Evolutionary conservation across 2,888 invertebrate species (phyloP).

Genomic region (Eupithecia dodoneata): DNA sequence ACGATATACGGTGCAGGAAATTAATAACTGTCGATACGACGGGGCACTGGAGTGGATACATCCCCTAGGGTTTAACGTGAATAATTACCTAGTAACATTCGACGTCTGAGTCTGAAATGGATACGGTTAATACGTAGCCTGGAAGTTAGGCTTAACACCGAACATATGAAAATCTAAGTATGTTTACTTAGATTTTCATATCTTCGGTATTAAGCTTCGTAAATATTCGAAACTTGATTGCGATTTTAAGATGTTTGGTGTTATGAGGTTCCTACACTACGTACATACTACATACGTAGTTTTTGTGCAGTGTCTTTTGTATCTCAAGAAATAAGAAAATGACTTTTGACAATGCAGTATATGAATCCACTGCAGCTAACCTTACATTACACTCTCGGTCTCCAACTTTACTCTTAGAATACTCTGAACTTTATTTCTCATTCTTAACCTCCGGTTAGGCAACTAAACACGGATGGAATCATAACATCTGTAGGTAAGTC

Average conservation of each 20-base stretch:
- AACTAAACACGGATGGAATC: background rate
- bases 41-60: background rate
- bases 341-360: background rate
- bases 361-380: background rate
- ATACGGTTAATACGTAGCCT: background rate
- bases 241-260: background rate
- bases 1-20: background rate
- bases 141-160: background rate
- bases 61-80: slow-evolving; percentile 3
- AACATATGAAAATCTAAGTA: no score
- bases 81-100: background rate
- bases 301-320: no score
- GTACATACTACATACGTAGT: no score
- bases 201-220: no score
- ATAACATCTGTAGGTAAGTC: background rate
- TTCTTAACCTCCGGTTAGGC: background rate
- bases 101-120: background rate
- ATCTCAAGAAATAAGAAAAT: no score
- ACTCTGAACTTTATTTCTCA: background rate
- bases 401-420: no score
- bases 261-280: no score
- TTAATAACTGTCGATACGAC: background rate
- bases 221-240: background rate
- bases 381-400: background rate
- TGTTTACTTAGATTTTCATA: no score